A percentile compares a stretch with the other conserved stretches of the same genome.
These are phyloP conservation scores for Uria aalge DNA, from an alignment of 2,113 vertebrate species.

Conservation along the genomic window DNA sequence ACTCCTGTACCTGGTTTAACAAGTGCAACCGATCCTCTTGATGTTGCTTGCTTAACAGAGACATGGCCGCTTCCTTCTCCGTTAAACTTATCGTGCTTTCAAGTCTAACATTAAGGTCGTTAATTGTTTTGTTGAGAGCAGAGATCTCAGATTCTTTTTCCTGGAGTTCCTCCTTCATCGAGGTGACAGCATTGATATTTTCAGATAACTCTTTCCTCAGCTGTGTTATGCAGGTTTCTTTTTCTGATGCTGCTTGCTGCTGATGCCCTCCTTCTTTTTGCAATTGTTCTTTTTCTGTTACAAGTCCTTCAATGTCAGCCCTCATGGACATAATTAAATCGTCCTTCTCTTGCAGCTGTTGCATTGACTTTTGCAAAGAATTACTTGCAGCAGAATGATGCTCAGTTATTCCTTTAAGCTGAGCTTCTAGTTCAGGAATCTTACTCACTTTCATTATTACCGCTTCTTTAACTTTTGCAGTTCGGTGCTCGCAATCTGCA, in stretches of 20 bases:
- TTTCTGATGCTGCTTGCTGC: constrained; percentile 80
- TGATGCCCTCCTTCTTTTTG: constrained; percentile 76
- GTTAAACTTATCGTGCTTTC: constrained; percentile 69
- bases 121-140: constrained; percentile 74
- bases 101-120: constrained; percentile 81
- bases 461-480: constrained; percentile 74
- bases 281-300: constrained; percentile 79
- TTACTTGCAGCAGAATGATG: constrained; percentile 75
- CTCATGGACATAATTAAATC: constrained; percentile 81
- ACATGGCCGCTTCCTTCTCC: constrained; percentile 86
- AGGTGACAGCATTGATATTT: constrained; percentile 75
- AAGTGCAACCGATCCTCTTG: constrained; percentile 72
- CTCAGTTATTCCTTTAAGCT: constrained; percentile 74
- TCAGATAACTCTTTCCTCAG: constrained; percentile 81
- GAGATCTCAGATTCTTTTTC: constrained; percentile 77
- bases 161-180: constrained; percentile 79
- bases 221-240: constrained; percentile 82
- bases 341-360: constrained; percentile 83
- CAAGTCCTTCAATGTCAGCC: constrained; percentile 67
- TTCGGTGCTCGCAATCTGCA: constrained; percentile 70
- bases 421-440: constrained; percentile 82
- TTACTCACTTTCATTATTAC: constrained; percentile 68
- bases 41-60: constrained; percentile 76
- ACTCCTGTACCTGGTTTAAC: constrained; percentile 73
- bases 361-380: constrained; percentile 78